phyloP scores from a whole-genome alignment of 2,888 invertebrate species.

The Synergus laeviventris region DNA sequence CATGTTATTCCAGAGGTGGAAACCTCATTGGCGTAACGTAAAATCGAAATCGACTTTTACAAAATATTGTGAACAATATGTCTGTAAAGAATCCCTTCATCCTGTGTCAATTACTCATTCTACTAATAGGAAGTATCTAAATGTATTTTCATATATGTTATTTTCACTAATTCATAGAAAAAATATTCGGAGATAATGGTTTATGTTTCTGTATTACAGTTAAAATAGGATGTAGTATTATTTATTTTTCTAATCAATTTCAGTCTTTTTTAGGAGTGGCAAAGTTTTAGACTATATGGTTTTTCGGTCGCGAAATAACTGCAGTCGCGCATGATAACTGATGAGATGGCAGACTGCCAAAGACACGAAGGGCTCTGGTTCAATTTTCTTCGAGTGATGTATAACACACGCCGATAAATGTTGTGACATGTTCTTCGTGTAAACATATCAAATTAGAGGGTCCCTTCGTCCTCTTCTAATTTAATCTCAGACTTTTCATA shows the following conservation, averaged over 20 bases:
- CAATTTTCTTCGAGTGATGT: slow-evolving; percentile 37
- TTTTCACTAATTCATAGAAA: too few relatives aligned
- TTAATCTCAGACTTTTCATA: slow-evolving; percentile 4
- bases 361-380: slow-evolving; percentile 37
- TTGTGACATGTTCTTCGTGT: slow-evolving; percentile 39
- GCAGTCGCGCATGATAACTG: slow-evolving; percentile 34
- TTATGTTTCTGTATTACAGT: too few relatives aligned
- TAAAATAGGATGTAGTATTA: not conserved
- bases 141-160: too few relatives aligned
- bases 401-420: slow-evolving; percentile 41
- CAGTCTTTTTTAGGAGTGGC: not conserved
- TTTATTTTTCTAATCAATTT: not conserved
- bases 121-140: not conserved
- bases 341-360: slow-evolving; percentile 35
- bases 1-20: slow-evolving; percentile 29
- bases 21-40: slow-evolving; percentile 20
- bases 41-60: slow-evolving; percentile 11
- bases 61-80: not conserved
- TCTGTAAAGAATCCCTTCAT: not conserved
- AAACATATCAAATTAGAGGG: slow-evolving; percentile 38
- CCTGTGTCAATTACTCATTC: not conserved
- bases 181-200: too few relatives aligned
- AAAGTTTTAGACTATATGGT: not conserved
- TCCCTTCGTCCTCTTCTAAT: slow-evolving; percentile 26
- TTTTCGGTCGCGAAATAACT: slow-evolving; percentile 31